Percentiles rank a stretch among this genome's conserved stretches.
phyloP scores from a whole-genome alignment of 2,113 vertebrate genomes.

The Zapornia atra region DNA sequence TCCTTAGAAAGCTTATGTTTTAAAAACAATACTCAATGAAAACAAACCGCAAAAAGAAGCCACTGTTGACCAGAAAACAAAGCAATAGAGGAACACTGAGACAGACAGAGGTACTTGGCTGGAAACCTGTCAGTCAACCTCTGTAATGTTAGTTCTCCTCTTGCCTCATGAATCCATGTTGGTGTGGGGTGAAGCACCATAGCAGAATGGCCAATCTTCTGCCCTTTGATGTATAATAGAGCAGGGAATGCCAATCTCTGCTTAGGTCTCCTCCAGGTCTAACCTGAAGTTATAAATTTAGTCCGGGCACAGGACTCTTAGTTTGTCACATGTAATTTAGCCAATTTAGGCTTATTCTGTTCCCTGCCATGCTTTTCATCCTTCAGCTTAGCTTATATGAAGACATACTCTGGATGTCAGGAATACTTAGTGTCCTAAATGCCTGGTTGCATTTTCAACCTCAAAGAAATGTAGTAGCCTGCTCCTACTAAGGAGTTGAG shows the following conservation, averaged over 20 bases:
- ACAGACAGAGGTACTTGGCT: not conserved
- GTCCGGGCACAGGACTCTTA: not conserved
- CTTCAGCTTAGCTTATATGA: not conserved
- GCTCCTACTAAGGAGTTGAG: not conserved
- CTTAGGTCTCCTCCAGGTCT: not conserved
- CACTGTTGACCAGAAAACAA: not conserved
- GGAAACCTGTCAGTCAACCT: not conserved
- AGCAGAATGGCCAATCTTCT: not conserved
- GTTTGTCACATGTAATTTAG: not conserved
- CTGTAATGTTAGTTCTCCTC: not conserved
- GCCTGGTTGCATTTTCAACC: not conserved
- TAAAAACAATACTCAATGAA: not conserved
- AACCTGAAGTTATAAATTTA: not conserved
- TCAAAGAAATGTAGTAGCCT: not conserved
- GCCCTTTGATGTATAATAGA: not conserved
- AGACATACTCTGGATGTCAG: not conserved
- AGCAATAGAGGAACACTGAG: not conserved
- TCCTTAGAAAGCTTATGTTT: not conserved
- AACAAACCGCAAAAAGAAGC: not conserved
- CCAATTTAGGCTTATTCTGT: not conserved
- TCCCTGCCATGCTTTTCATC: not conserved
- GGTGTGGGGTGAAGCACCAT: not conserved
- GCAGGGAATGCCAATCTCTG: not conserved
- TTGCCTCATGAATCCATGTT: not conserved
- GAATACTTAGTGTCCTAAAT: not conserved